A percentile compares a stretch with the other conserved stretches of the same genome.
These are phyloP conservation scores for Morpho deidamia DNA, from an alignment of 2,888 invertebrate genomes.

Conservation along the genomic window DNA sequence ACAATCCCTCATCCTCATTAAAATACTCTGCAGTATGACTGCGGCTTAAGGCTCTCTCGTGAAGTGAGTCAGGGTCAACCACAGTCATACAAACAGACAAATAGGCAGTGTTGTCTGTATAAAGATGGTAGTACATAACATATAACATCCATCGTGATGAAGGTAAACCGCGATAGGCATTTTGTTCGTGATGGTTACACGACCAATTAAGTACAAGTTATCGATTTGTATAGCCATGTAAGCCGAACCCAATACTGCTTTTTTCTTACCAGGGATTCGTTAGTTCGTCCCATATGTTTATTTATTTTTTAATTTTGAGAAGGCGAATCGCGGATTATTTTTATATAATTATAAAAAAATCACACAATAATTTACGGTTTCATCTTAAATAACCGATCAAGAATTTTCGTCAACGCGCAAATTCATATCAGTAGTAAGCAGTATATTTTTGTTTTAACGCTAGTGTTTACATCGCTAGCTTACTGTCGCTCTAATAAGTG, in stretches of 20 bases:
- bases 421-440: no score
- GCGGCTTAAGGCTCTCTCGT: conserved; percentile 9
- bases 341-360: no score
- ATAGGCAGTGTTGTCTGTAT: conserved; percentile 10
- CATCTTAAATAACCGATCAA: background rate
- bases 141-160: background rate
- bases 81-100: conserved; percentile 7
- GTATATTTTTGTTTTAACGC: no score
- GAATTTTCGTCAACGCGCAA: conserved; percentile 7
- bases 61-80: conserved; percentile 29
- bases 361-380: background rate
- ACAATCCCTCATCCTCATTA: background rate
- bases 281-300: no score
- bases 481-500: no score
- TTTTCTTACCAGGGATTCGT: no score
- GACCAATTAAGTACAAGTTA: no score
- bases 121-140: conserved; percentile 7
- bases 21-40: background rate
- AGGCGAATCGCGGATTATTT: no score
- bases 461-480: no score
- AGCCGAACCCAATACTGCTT: no score
- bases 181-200: background rate
- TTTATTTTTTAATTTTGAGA: no score
- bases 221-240: no score
- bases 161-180: background rate